Conservation (phyloP, 2,113 vertebrate species). For the Gallinago jamesoni region DNA sequence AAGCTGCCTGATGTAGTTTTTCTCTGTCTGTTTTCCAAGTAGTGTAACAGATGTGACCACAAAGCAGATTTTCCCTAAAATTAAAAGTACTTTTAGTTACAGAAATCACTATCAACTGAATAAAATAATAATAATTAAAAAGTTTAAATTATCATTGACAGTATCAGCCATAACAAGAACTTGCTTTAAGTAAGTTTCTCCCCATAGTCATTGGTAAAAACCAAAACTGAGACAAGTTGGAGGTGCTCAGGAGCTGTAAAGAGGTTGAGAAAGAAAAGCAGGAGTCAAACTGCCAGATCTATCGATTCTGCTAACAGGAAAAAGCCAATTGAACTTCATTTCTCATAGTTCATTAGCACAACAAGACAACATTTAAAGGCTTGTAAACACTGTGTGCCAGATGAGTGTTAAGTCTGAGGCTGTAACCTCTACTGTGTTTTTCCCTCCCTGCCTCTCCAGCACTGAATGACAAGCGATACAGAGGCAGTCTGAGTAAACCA, state of each 20-base stretch:
- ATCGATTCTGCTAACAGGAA: background rate
- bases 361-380: background rate
- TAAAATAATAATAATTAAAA: background rate
- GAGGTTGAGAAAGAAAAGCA: background rate
- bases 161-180: background rate
- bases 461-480: background rate
- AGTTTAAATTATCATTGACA: background rate
- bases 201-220: background rate
- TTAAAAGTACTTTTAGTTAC: background rate
- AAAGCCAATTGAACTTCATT: background rate
- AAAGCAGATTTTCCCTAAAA: slow-evolving; percentile 95
- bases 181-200: background rate
- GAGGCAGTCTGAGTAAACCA: background rate
- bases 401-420: background rate
- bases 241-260: background rate
- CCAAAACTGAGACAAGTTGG: background rate
- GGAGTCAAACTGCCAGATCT: background rate
- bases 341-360: background rate
- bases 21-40: slow-evolving; percentile 93
- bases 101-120: background rate
- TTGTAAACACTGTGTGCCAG: background rate
- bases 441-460: background rate
- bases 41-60: slow-evolving; percentile 97
- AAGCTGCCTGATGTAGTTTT: slow-evolving; percentile 87
- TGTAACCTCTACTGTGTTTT: background rate